Base-by-base conservation (phyloP, 1,140 invertebrate species). In the Aricia agestis region DNA sequence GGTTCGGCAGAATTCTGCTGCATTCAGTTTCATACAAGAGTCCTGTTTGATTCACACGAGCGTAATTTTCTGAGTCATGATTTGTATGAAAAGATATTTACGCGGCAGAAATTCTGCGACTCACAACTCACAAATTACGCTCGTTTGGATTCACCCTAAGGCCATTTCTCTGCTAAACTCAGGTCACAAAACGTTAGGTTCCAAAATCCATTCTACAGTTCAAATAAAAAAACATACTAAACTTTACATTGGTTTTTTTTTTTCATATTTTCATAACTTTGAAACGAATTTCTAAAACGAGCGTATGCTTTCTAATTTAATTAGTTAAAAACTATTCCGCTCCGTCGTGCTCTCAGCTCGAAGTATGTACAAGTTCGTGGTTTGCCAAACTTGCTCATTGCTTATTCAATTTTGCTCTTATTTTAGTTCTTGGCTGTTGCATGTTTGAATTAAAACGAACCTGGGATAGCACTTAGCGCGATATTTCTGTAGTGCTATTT, bases 401-500 rank as follows among this genome's bases (percentile, higher is more conserved):
- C 19, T 19, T 19, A 19, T 63, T 63, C 18, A 63, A 25, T 31
- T 63, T 63, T 63, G 18, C 18, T 19, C 19, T 63, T 63, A 13
- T 63, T 63, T 63, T 63, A 63, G 18, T 63, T 19, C 59, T 63
- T 63, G 59, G 59, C 59, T 7, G 18, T 63, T 63, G 18, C 6
- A 63, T 52, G 45, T 52, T 52, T 52, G 45, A 52, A 52, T 52
- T 52, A 52, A 13, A 52, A 52, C 13, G 13, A 15, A 52, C 36
- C 36, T 36, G 36, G 13, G 45, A 15, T 52, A 52, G 36, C 36
- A 36, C 36, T 36, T 52, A 15, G 10, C 13, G 45, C 45, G 45
- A 52, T 36, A 15, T 52, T 52, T 52, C 1, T 52, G 45, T 52
- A 52, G 10, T 52, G 45, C 45, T 52, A 13, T 52, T 52, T 52